A percentile compares a stretch with the other conserved stretches of the same genome.
These are phyloP conservation scores for Rotaria magnacalcarata DNA, from an alignment of 2,888 invertebrate species.

Conservation along the genomic window DNA sequence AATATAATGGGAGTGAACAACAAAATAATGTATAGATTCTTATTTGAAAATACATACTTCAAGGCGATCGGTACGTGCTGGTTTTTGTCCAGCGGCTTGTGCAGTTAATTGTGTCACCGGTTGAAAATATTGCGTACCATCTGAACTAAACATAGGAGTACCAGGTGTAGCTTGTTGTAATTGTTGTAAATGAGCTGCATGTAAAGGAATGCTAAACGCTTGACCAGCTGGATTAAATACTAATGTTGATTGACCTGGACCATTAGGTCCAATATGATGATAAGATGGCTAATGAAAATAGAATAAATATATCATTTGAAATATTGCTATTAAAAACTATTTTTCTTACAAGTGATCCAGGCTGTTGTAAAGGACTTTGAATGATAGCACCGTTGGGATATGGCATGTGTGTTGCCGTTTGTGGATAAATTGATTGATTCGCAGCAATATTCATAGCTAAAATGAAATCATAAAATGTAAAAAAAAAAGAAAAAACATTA, in stretches of 20 bases:
- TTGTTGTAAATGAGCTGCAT: conserved; percentile 22
- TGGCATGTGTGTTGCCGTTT: neutral
- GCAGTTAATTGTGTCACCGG: conserved; percentile 18
- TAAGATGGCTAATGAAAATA: neutral
- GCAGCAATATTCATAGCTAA: conserved; percentile 33
- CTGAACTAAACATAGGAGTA: neutral
- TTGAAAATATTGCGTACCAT: conserved; percentile 32
- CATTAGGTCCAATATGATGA: neutral
- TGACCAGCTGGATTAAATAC: neutral
- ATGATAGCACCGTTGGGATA: conserved; percentile 29
- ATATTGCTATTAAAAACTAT: neutral
- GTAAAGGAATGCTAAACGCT: conserved; percentile 30
- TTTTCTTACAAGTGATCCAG: neutral
- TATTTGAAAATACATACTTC: neutral
- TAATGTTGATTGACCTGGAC: conserved; percentile 15
- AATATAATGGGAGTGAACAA: neutral
- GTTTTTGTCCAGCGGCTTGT: conserved; percentile 4
- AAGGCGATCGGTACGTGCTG: conserved; percentile 24
- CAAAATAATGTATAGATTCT: neutral
- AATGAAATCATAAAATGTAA: neutral
- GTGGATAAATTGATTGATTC: conserved; percentile 34
- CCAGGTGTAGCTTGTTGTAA: neutral
- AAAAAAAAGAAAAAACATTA: neutral
- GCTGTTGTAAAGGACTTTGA: conserved; percentile 29
- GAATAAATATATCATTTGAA: neutral